Base-by-base conservation (phyloP, 2,797 vertebrate genomes). In the Yasuhikotakia modesta region DNA sequence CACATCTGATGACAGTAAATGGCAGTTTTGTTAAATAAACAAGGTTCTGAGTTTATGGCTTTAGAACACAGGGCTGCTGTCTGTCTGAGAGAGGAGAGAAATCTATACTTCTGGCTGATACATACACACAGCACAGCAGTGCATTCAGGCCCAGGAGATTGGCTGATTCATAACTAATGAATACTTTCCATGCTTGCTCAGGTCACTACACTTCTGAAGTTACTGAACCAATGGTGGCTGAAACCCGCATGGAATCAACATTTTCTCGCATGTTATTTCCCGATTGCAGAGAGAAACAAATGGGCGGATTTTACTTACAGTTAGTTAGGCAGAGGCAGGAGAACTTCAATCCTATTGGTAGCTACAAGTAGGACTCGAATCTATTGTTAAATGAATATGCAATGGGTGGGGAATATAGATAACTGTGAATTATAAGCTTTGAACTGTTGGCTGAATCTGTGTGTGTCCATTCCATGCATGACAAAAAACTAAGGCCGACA, bases 21-120 rank as follows among this genome's bases (percentile, higher is more conserved):
- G 67, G 74, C 78, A 57, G 27, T 13, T 63, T 73, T 77, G 70
- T 80, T 76, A 83, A 43, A 84, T 73, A 80, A 72, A 68, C 70
- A 76, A 27, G 50, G 17, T 46, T 57, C 16, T 53, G 2, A 7
- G 78, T 80, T 83, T 53, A 86, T 84, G 83, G 2, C 50, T 73
- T 76, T 3, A 73, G 57, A 70, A 77, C 76, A 70, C 43, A 10
- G 70, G 57, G 64, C 64, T 75, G 84, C 86, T 91, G 87, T 88
- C 87, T 79, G 80, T 89, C 82, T 87, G 85, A 76, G 79, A 76
- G 82, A 85, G 78, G 82, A 86, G 45, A 46, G 79, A 84, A 86
- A 90, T 93, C 87, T 84, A 85, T 90, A 83, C 88, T 86, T 83
- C 88, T 88, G 86, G 84, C 83, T 85, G 83, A 87, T 82, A 87